Evolutionary conservation across 2,113 vertebrate species (phyloP).

Genomic region (Bos javanicus): DNA sequence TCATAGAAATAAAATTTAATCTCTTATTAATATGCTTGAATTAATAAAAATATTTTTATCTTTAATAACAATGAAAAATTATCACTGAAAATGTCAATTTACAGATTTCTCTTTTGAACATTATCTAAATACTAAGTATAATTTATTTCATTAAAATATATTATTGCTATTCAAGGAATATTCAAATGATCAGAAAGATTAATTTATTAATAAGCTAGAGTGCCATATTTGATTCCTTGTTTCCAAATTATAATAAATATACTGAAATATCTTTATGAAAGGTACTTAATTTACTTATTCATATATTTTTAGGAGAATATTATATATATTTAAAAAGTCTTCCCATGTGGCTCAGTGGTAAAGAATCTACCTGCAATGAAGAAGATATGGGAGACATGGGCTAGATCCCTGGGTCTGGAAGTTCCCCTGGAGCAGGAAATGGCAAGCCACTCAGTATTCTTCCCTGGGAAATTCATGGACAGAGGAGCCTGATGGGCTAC

Average conservation of each 20-base stretch:
- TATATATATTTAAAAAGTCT: background rate
- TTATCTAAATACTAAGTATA: constrained; percentile 10
- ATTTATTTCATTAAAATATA: background rate
- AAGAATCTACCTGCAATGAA: background rate
- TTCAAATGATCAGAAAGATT: background rate
- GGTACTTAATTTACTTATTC: background rate
- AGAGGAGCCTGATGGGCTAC: background rate
- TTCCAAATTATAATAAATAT: background rate
- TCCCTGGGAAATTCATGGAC: background rate
- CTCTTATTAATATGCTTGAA: background rate
- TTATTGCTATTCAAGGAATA: background rate
- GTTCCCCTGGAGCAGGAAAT: background rate
- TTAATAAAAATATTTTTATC: background rate
- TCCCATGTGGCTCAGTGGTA: background rate
- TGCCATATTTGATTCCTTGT: background rate
- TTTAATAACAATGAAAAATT: background rate
- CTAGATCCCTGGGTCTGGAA: accelerated
- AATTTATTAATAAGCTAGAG: background rate
- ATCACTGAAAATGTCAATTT: background rate
- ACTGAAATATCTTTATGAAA: constrained; percentile 39
- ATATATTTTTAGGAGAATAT: background rate
- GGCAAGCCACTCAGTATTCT: background rate
- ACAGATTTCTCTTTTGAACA: constrained; percentile 1
- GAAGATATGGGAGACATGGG: background rate
- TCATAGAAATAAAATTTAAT: background rate